Base-by-base conservation (phyloP, 2,797 vertebrate genomes). In the Antennarius maculatus region DNA sequence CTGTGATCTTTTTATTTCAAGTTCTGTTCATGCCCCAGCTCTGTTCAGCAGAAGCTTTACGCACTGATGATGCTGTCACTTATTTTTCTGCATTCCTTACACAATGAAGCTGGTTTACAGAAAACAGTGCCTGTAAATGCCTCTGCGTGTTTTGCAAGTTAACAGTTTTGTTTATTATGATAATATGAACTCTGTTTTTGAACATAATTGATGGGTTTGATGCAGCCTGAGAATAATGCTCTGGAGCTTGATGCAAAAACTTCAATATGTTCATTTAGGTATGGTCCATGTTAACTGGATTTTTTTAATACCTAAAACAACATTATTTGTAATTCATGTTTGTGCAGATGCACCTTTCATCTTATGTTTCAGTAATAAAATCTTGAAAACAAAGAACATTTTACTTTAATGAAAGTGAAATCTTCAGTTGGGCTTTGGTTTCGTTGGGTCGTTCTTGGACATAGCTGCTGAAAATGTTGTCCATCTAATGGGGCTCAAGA, bases 51-150 rank as follows among this genome's bases (percentile, higher is more conserved):
- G 63, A 62, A 53, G 76, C 69, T 69, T 54, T 66, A 6, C 63
- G 78, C 70, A 14, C 50, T 53, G 74, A 66, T 76, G 4, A 66
- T 84, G 72, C 60, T 83, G 71, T 80, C 76, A 51, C 39, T 81
- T 72, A 66, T 61, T 78, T 68, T 46, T 55, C 74, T 61, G 75
- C 69, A 71, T 91, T 90, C 81, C 85, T 88, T 46, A 54, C 79
- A 83, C 71, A 67, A 62, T 79, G 71, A 82, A 71, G 69, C 70
- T 62, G 86, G 84, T 91, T 92, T 85, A 88, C 86, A 83, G 80
- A 68, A 82, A 90, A 86, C 82, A 81, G 45, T 67, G 56, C 29
- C 16, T 46, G 49, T 51, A 48, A 53, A 60, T 18, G 41, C 58
- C 28, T 85, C 41, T 62, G 50, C 41, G 50, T 84, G 62, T 41